A percentile compares a stretch with the other conserved stretches of the same genome.
phyloP scores from a whole-genome alignment of 2,888 invertebrate genomes.

The Kuschelorhynchus macadamiae region DNA sequence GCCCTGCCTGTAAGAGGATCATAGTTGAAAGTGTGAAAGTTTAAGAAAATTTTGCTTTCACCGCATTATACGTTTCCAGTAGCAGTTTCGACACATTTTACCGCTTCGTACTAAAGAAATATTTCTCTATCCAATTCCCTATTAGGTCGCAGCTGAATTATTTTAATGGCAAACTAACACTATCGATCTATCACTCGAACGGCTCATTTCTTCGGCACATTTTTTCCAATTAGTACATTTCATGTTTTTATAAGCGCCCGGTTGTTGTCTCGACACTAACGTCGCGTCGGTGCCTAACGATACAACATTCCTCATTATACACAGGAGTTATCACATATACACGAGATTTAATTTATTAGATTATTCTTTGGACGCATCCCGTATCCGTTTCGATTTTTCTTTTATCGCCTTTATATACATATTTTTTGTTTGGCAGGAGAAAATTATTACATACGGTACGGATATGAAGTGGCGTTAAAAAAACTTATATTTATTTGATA shows the following conservation, averaged over 20 bases:
- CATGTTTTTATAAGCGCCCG: constrained; percentile 8
- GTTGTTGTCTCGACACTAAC: constrained; percentile 7
- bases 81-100: no score
- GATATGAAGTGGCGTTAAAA: no score
- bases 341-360: not conserved
- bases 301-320: constrained; percentile 8
- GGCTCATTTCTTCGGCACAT: not conserved
- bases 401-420: not conserved
- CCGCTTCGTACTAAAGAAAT: no score
- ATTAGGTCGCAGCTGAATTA: no score
- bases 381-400: not conserved
- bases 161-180: constrained; percentile 3
- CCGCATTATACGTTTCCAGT: no score
- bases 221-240: constrained; percentile 8
- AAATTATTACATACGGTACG: no score
- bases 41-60: no score
- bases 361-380: not conserved
- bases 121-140: no score
- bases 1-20: no score
- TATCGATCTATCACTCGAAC: not conserved
- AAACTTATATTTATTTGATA: no score
- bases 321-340: not conserved
- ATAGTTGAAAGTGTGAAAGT: no score
- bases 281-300: not conserved
- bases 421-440: no score